Percentiles rank a stretch among this genome's conserved stretches.
Conservation (phyloP, 2,113 vertebrate genomes). For the Salminus brasiliensis region DNA sequence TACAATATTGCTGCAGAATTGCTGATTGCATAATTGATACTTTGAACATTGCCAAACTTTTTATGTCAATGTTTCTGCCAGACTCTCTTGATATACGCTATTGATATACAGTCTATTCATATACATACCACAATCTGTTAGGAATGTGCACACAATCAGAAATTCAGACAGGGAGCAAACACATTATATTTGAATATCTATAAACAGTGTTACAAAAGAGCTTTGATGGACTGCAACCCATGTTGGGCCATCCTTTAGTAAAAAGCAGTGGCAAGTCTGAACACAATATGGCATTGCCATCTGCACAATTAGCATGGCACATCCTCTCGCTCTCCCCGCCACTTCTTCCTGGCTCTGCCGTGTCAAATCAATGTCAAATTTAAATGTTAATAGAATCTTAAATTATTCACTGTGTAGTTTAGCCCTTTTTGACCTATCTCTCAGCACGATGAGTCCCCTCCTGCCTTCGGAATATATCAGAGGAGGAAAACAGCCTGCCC, state of each 20-base stretch:
- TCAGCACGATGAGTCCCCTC: slow-evolving; percentile 55
- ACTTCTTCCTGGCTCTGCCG: slow-evolving; percentile 58
- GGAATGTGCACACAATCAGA: no score
- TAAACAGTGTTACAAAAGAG: not conserved
- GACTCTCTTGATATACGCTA: no score
- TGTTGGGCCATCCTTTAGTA: slow-evolving; percentile 22
- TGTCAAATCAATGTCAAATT: slow-evolving; percentile 80
- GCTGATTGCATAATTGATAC: no score
- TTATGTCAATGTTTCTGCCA: no score
- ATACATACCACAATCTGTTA: no score
- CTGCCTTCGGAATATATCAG: slow-evolving; percentile 66
- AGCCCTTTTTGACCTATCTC: slow-evolving; percentile 72
- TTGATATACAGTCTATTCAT: no score
- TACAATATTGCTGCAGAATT: no score
- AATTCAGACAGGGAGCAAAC: no score
- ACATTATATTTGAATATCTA: no score
- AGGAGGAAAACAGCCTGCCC: slow-evolving; percentile 49
- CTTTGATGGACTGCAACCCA: not conserved
- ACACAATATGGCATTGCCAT: slow-evolving; percentile 50
- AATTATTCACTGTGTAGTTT: slow-evolving; percentile 77
- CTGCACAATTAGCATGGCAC: slow-evolving; percentile 49
- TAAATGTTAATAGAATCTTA: slow-evolving; percentile 80
- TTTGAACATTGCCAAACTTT: no score
- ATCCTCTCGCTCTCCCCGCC: slow-evolving; percentile 54
- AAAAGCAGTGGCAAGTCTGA: slow-evolving; percentile 22